Evolutionary conservation across 2,888 invertebrate genomes (phyloP), one percentile per base, ranked within the genome.

Genomic region (Hartigia nigra): DNA sequence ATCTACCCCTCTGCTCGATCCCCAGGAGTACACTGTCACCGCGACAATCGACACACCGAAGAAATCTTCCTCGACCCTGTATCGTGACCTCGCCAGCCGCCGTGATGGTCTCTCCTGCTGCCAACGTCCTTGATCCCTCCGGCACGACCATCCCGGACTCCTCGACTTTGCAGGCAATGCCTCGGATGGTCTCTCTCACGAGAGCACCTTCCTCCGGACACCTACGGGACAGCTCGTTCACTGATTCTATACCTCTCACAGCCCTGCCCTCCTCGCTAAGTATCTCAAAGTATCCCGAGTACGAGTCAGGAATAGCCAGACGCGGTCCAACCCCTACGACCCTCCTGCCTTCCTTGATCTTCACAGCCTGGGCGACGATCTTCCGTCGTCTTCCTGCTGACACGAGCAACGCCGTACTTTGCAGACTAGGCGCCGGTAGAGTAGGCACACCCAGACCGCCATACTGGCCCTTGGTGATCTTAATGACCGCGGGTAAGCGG

Each of bases 381-480:
- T 97, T 97, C 88, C 97, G 95, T 85, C 96, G 95, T 83, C 96
- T 95, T 76, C 97, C 97, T 9, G 96, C 96, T 78, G 97, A 96
- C 79, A 98, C 94, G 78, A 98, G 94, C 75, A 98, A 92, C 5
- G 98, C 96, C 32, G 97, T 96, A 87, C 97, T 96, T 88, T 97
- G 97, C 36, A 97, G 93, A 80, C 97, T 95, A 9, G 97, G 97
- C 87, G 96, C 97, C 69, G 97, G 97, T 75, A 97, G 92, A 0
- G 97, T 96, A 3, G 98, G 97, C 31, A 97, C 97, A 37, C 98
- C 98, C 76, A 98, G 94, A 79, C 96, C 96, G 84, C 96, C 96
- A 92, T 98, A 98, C 91, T 98, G 98, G 83, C 98, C 98, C 92
- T 98, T 98, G 87, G 97, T 96, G 89, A 98, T 96, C 92, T 97